Base-by-base conservation (phyloP, 2,888 invertebrate genomes). In the Dryobotodes eremita region DNA sequence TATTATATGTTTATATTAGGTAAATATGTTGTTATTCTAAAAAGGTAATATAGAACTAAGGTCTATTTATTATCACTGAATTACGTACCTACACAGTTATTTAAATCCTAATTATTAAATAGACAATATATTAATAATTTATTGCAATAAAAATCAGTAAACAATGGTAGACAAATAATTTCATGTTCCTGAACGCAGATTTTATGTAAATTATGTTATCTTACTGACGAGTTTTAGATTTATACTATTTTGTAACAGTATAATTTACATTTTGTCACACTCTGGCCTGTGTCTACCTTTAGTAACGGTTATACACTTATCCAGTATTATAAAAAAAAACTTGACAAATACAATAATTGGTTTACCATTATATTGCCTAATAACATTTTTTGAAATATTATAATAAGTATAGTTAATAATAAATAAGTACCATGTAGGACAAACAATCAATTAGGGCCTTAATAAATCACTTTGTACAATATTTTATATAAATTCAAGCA, bases 201-300 rank as follows among this genome's bases (percentile, higher is more conserved):
- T 53, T 70, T 68, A 57, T 74, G 15, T 48, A 48, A 65, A 53
- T 65, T 15, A 36, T 65, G 5, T 65, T 26, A 46, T n/a, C 23
- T 48, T 31, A 26, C 71, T 80, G 64, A 80, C 68, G 80, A 84
- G 66, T 77, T 75, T 77, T 73, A 64, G 42, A 80, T 76, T 73
- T 66, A 70, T 65, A 42, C n/a, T 59, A 31, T 80, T 71, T 70
- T 11, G 55, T 65, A 71, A 80, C 10, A 15, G n/a, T 53, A 65
- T 36, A 82, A 79, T 85, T 79, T 85, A 13, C 57, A 55, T 79
- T 77, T 79, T 42, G 82, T 76, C 71, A 85, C 75, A 57, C 66
- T 65, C 5, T 15, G 17, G 20, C 59, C 57, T 77, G 8, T 59
- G 8, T 50, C 13, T 70, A 62, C 15, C 42, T 61, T 61, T 71